Evolutionary conservation across 2,113 vertebrate species (phyloP), one percentile per base, ranked within the genome.

Genomic region (Okapia johnstoni): DNA sequence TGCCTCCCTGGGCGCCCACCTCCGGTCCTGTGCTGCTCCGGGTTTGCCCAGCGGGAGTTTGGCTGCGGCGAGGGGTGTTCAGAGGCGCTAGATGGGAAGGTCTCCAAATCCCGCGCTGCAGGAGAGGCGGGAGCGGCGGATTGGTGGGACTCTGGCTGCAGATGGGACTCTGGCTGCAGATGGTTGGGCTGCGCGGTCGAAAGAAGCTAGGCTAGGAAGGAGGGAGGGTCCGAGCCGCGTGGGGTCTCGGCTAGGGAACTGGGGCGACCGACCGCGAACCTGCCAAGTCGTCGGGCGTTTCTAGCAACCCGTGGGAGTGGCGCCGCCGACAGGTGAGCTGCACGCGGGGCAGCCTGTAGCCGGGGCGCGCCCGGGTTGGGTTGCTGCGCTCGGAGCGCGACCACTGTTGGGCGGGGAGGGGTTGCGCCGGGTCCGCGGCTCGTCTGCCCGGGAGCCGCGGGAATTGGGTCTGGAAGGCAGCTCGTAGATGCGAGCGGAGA

Each of bases 281-380:
- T 9, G 0, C 57, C 94, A 95, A 98, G 85, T 97, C 94, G 60
- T 8, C 85, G 1, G 89, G 73, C 48, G 36, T 92, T n/a, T 88
- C 52, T 30, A 43, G 77, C 46, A 85, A 73, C 79, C 66, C 52
- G 70, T 63, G 77, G 77, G 88, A 91, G 94, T 66, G 60, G 90
- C 85, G 88, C 95, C 77, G 76, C 94, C 43, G 96, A 57, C 97
- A 93, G 97, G 94, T 93, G 93, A 96, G 85, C 85, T 2, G 40
- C 52, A 54, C 33, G 17, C 40, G 4, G 73, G 66, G 55, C 54
- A 54, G 63, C 46, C 55, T 1, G 63, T 43, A 30, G 21, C 73
- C 15, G 1, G 11, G 63, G 43, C 16, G 40, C 61, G 13, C 66
- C 11, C 0, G 23, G 36, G 63, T 89, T 55, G 26, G 8, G 46